Conservation (phyloP, 2,113 vertebrate species). For the Vulpes lagopus region DNA sequence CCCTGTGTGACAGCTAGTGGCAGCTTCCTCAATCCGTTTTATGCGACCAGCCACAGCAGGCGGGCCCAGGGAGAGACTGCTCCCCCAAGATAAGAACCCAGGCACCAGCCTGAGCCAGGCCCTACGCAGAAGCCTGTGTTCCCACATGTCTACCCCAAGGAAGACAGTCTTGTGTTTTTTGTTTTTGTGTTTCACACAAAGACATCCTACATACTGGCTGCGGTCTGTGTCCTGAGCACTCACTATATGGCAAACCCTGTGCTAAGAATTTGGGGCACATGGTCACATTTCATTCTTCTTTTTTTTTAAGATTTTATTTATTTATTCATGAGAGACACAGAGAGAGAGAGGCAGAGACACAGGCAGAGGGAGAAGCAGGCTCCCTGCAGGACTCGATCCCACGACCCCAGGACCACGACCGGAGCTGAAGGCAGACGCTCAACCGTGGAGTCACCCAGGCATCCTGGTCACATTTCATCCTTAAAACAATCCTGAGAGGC, state of each 20-base stretch:
- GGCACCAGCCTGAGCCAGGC: background rate
- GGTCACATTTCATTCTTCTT: background rate
- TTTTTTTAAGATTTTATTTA: too few relatives aligned
- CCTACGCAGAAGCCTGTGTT: background rate
- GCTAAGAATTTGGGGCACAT: background rate
- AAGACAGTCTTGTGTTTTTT: background rate
- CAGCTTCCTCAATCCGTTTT: background rate
- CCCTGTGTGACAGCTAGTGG: background rate
- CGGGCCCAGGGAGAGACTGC: background rate
- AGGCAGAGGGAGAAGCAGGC: too few relatives aligned
- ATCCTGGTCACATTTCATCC: background rate
- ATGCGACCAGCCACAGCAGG: background rate
- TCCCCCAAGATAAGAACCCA: background rate
- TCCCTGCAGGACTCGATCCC: too few relatives aligned
- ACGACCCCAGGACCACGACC: too few relatives aligned
- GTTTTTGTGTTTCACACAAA: background rate
- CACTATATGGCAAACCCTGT: background rate
- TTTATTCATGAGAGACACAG: too few relatives aligned
- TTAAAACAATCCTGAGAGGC: background rate
- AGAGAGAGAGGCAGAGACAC: too few relatives aligned
- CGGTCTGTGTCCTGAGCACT: background rate
- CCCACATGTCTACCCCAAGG: background rate
- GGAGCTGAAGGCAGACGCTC: too few relatives aligned
- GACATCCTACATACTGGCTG: background rate
- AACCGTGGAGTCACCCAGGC: too few relatives aligned